Base-by-base conservation (phyloP, 2,888 invertebrate genomes). In the Lacanobia oleracea region DNA sequence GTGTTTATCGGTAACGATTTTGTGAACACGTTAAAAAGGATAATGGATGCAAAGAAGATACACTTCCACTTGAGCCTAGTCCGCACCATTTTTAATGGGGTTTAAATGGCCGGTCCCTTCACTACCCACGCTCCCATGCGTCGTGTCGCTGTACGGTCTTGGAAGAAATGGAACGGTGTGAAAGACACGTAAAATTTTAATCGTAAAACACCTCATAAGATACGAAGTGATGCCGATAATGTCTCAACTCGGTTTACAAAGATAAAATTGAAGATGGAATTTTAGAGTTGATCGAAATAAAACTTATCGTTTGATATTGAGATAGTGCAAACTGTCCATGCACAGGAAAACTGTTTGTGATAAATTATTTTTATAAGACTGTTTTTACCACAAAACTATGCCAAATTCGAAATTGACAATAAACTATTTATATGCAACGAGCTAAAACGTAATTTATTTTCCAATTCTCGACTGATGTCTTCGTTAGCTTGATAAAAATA, bases 51-150 rank as follows among this genome's bases (percentile, higher is more conserved):
- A 70, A 91, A 79, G 37, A 92, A 78, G 67, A 87, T 69, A 33
- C 88, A 87, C 80, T 89, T 90, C 91, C 93, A 93, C 83, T 92
- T 92, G 56, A 87, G 86, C 81, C 89, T 92, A 63, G 85, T 88
- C 89, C 91, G 87, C 82, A 83, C 91, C 94, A 94, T 94, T 91
- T 89, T 93, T 75, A 56, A 43, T 40, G 53, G 45, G 53, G 18
- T 59, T 69, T 83, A 75, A 86, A 87, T 87, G 88, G 88, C 88
- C 86, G 86, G 79, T 81, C 70, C 78, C 75, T 81, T 61, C 81
- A 83, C 83, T 80, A 59, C 85, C 83, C 70, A 78, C 79, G 75
- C 83, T 84, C 79, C 87, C 92, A 92, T 89, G 81, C 85, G 90
- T 86, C 74, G 73, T 81, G 61, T 74, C 81, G 84, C 87, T 74